These are phyloP conservation scores for Syngnathus rostellatus DNA, from an alignment of 2,797 vertebrate species.

Conservation along the genomic window DNA sequence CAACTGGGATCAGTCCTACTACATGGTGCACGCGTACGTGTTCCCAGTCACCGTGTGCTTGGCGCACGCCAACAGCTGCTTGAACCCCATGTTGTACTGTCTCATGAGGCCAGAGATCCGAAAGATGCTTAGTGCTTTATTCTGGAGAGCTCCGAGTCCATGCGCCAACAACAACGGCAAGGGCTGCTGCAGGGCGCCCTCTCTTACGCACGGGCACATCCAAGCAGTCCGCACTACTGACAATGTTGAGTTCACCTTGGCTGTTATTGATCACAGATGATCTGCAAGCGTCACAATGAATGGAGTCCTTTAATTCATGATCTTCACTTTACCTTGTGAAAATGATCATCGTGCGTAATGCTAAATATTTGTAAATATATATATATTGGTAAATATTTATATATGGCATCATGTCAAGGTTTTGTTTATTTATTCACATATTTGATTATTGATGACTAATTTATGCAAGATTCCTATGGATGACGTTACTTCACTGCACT, in stretches of 20 bases:
- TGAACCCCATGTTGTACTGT: conserved; percentile 75
- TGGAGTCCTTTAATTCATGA: background rate
- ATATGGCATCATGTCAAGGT: background rate
- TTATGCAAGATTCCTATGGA: background rate
- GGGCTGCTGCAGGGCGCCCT: conserved; percentile 47
- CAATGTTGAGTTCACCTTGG: conserved; percentile 45
- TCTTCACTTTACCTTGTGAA: background rate
- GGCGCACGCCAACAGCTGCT: conserved; percentile 74
- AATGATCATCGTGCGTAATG: background rate
- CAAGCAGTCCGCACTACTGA: conserved; percentile 48
- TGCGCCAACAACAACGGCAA: conserved; percentile 25
- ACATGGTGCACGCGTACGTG: conserved; percentile 71
- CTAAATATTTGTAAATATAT: background rate
- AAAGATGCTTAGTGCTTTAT: conserved; percentile 62
- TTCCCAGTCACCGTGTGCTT: conserved; percentile 74
- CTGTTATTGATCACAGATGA: conserved; percentile 48
- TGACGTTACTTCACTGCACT: background rate
- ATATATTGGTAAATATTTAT: background rate
- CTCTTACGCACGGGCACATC: conserved; percentile 45
- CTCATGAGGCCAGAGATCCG: conserved; percentile 74
- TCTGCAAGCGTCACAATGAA: conserved; percentile 17
- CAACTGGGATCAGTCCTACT: conserved; percentile 69
- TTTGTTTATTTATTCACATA: no score
- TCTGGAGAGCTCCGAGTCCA: conserved; percentile 59
- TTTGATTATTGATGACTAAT: background rate